phyloP scores from a whole-genome alignment of 2,888 invertebrate species.

The Plebejus argus region DNA sequence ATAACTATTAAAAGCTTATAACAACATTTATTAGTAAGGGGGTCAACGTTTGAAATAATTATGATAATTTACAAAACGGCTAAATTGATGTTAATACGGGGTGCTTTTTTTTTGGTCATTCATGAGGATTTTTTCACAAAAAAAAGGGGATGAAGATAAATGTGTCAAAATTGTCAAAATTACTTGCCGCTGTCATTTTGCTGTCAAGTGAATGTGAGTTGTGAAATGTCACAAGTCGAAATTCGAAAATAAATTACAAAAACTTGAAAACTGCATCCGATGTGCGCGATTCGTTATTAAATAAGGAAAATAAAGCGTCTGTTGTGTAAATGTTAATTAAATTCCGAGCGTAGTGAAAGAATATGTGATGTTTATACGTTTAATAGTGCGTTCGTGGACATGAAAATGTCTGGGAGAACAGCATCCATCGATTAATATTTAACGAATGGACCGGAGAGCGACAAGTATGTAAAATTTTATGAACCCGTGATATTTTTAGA shows the following conservation, averaged over 20 bases:
- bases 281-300: slow-evolving; percentile 37
- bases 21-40: too few species aligned
- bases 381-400: slow-evolving; percentile 6
- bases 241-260: slow-evolving; percentile 15
- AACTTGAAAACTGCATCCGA: slow-evolving; percentile 32
- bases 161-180: neutral
- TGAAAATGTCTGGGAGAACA: neutral
- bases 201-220: too few species aligned
- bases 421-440: slow-evolving; percentile 40
- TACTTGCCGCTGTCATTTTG: neutral
- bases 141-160: neutral
- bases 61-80: too few species aligned
- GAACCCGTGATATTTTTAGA: slow-evolving; percentile 31
- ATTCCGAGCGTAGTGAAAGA: slow-evolving; percentile 41
- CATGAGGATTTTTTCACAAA: neutral
- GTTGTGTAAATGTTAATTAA: slow-evolving; percentile 39
- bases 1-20: too few species aligned
- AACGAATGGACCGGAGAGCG: slow-evolving; percentile 64
- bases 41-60: too few species aligned
- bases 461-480: slow-evolving; percentile 55
- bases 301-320: slow-evolving; percentile 34
- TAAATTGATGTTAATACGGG: too few species aligned
- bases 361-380: slow-evolving; percentile 17
- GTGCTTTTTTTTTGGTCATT: too few species aligned
- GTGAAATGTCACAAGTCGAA: neutral